Base-by-base conservation (phyloP, 2,797 vertebrate species). In the Pteropus rufus region DNA sequence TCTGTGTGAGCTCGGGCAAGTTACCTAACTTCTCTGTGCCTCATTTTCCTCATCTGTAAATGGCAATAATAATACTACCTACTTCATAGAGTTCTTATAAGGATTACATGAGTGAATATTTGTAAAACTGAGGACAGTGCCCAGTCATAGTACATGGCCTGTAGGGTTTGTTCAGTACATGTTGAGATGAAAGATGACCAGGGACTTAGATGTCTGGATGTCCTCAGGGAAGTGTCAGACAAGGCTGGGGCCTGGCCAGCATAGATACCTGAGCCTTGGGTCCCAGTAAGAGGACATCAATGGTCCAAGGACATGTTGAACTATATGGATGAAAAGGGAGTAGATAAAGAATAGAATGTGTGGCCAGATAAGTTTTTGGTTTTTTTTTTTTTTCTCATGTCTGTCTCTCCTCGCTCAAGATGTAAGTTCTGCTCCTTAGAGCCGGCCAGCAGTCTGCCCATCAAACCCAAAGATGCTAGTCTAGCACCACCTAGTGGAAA, bases 401-500 rank as follows among this genome's bases (percentile, higher is more conserved):
- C 46, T 34, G 65, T 46, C 62, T 79, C 58, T 87, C 54, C 75
- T 93, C 62, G 39, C 29, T 65, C 64, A 85, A 60, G 9, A 49
- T 19, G 4, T 39, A 86, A 56, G n/a, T 46, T 44, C 76, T 24
- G 34, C 64, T 67, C 81, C 34, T 75, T 26, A 8, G 41, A 39
- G 58, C 11, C 21, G 0, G 23, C 52, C 60, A 1, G 14, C 62
- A 79, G 75, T 10, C 73, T n/a, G 56, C 49, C 91, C 84, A 73
- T 34, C 91, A 84, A 95, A 87, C 36, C 80, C 84, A 92, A 82
- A 85, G 80, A 86, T 79, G 96, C 96, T 94, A 49, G 97, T 95
- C 96, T 94, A 97, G 90, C 39, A 58, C 96, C 97, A 97, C 95
- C 97, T 97, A 91, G 97, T 95, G 97, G 97, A 80, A 77, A 92